A percentile compares a stretch with the other conserved stretches of the same genome.
phyloP scores from a whole-genome alignment of 2,113 vertebrate genomes.

The Callaeas wilsoni region DNA sequence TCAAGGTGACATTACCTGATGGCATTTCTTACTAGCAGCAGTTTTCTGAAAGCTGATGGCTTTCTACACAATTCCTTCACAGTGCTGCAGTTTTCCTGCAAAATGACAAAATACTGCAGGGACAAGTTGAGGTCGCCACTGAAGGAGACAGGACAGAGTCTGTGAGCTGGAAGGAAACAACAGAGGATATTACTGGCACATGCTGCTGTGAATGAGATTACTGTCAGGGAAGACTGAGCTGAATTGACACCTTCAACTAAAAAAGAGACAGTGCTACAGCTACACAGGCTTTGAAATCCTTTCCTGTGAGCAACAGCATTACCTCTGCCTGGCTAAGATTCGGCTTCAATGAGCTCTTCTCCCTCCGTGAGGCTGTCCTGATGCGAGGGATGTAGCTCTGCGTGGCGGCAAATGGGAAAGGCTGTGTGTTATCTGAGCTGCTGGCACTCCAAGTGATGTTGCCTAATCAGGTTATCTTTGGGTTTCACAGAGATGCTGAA shows the following conservation, averaged over 20 bases:
- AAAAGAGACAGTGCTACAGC: neutral
- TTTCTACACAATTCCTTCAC: neutral
- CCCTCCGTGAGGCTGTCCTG: neutral
- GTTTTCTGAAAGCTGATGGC: neutral
- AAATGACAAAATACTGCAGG: neutral
- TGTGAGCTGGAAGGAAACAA: neutral
- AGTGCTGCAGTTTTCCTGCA: neutral
- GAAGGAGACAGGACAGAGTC: neutral
- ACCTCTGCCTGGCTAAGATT: neutral
- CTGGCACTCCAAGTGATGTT: slow-evolving; percentile 16
- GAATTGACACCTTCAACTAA: neutral
- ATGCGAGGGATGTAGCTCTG: neutral
- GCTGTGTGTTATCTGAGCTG: neutral
- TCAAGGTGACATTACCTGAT: neutral
- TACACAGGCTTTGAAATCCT: neutral
- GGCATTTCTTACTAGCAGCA: neutral
- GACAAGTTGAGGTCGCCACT: neutral
- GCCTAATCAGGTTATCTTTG: slow-evolving; percentile 49
- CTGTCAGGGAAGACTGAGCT: slow-evolving; percentile 7
- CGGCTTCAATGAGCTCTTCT: neutral
- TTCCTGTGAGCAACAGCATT: neutral
- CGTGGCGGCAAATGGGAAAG: neutral
- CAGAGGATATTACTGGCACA: neutral
- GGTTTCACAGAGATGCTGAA: neutral
- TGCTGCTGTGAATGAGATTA: neutral